Evolutionary conservation across 2,797 vertebrate genomes (phyloP).

Genomic region (Neolamprologus multifasciatus): DNA sequence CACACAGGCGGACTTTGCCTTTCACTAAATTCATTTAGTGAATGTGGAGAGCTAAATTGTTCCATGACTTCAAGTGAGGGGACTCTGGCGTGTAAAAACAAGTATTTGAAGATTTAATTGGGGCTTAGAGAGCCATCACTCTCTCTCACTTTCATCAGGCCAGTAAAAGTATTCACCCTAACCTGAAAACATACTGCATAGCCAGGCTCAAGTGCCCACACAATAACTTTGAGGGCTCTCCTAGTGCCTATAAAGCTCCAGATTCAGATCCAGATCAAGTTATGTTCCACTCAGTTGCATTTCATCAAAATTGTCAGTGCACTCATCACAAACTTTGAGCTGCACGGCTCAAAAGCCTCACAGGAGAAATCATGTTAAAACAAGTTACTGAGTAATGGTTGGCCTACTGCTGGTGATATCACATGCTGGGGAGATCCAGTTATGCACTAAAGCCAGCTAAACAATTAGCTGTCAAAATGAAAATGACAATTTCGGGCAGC

Average conservation of each 20-base stretch:
- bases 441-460: background rate
- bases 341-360: background rate
- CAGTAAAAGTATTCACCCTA: constrained; percentile 3
- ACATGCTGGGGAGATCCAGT: background rate
- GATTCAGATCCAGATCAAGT: background rate
- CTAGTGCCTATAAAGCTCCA: background rate
- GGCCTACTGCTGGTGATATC: background rate
- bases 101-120: constrained; percentile 33
- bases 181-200: background rate
- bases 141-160: constrained; percentile 17
- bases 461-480: background rate
- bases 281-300: constrained; percentile 1
- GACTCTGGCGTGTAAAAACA: constrained; percentile 11
- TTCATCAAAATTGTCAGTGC: constrained; percentile 5
- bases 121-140: constrained; percentile 15
- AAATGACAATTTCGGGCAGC: background rate
- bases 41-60: background rate
- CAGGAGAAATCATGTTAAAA: background rate
- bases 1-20: background rate
- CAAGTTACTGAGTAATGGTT: background rate
- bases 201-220: background rate
- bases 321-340: background rate
- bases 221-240: background rate
- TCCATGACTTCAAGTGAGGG: constrained; percentile 24
- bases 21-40: background rate